phyloP scores from a whole-genome alignment of 2,113 vertebrate genomes.

The Poecile atricapillus region DNA sequence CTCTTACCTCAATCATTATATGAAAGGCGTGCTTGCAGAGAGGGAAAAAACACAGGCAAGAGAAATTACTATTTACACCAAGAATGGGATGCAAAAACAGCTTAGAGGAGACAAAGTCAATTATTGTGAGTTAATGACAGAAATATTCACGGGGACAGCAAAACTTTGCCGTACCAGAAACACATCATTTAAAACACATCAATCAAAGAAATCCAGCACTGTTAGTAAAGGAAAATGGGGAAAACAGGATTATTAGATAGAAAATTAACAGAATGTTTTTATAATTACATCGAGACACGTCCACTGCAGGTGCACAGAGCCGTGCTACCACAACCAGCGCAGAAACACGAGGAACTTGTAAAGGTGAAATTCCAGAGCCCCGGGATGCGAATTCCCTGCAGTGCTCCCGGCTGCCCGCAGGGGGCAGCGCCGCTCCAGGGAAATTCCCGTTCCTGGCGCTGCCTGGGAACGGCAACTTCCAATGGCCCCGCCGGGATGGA shows the following conservation, averaged over 20 bases:
- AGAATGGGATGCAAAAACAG: slow-evolving; percentile 72
- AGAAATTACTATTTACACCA: slow-evolving; percentile 85
- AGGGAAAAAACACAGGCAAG: slow-evolving; percentile 83
- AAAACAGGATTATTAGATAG: background rate
- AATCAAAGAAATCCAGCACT: background rate
- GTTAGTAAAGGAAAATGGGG: background rate
- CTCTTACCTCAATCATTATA: slow-evolving; percentile 99
- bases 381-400: background rate
- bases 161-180: background rate
- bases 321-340: accelerated
- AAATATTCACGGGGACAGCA: background rate
- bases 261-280: background rate
- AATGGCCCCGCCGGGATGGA: accelerated
- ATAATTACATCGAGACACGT: accelerated
- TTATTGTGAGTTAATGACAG: background rate
- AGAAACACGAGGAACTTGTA: accelerated
- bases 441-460: background rate
- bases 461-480: background rate
- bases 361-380: accelerated
- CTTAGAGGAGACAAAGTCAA: background rate
- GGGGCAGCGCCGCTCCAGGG: background rate
- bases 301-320: accelerated
- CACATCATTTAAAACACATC: background rate
- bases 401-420: background rate
- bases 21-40: slow-evolving; percentile 98